Evolutionary conservation across 2,888 invertebrate genomes (phyloP).

Genomic region (Temnothorax unifasciatus): DNA sequence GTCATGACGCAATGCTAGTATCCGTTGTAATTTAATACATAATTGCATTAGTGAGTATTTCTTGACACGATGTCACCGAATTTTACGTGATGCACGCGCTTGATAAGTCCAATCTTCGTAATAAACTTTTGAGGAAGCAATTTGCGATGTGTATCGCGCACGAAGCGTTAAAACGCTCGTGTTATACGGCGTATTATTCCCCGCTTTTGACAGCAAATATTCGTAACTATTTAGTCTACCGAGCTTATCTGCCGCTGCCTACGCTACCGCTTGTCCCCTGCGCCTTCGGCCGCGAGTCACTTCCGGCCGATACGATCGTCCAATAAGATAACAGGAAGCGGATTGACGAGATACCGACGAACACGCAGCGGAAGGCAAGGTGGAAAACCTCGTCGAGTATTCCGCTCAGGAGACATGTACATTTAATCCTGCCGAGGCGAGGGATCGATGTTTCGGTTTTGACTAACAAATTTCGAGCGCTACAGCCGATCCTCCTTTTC

Average conservation of each 20-base stretch:
- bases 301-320: slow-evolving; percentile 48
- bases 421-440: slow-evolving; percentile 15
- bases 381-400: slow-evolving; percentile 31
- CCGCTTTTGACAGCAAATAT: slow-evolving; percentile 9
- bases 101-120: slow-evolving; percentile 20
- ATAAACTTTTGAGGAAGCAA: slow-evolving; percentile 14
- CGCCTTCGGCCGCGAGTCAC: slow-evolving; percentile 15
- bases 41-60: too few relatives aligned
- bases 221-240: not conserved
- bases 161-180: slow-evolving; percentile 31
- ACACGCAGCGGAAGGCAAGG: not conserved
- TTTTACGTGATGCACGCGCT: slow-evolving; percentile 2
- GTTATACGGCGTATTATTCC: slow-evolving; percentile 6
- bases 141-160: slow-evolving; percentile 13
- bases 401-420: slow-evolving; percentile 19
- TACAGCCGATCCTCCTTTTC: slow-evolving; percentile 45
- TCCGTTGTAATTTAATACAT: not conserved
- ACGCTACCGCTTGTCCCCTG: slow-evolving; percentile 6
- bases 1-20: not conserved
- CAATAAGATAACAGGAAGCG: slow-evolving; percentile 41
- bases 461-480: slow-evolving; percentile 75
- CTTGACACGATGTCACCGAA: not conserved
- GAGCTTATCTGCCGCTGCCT: slow-evolving; percentile 19
- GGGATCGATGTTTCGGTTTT: slow-evolving; percentile 65
- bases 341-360: slow-evolving; percentile 20